Evolutionary conservation across 2,888 invertebrate genomes (phyloP), one percentile per base, ranked within the genome.

Genomic region (Calameuta filiformis): DNA sequence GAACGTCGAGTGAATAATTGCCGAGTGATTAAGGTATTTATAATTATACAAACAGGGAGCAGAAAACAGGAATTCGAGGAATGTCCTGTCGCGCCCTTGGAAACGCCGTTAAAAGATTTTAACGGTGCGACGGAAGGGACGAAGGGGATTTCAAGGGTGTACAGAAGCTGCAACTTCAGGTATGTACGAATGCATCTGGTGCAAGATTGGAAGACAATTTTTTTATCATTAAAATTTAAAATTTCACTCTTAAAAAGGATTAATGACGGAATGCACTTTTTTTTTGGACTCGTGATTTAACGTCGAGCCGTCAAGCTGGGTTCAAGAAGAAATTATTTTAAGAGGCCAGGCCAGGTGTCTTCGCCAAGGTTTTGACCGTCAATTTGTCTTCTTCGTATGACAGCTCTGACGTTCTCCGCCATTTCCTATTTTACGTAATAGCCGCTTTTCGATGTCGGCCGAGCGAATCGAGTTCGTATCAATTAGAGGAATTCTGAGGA

Each of bases 301-400:
- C 9, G 23, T 1, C 2, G 56, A 56, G 23, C 0, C 23, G 6
- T 56, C 56, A 6, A 23, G 9, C 71, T 23, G 35, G 69, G 73
- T 81, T 77, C 75, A 34, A 69, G 79, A 80, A 78, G 79, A 79
- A 81, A 84, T 83, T 84, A 84, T 84, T 84, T 84, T 80, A 80
- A 81, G 81, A 80, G 74, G 69, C 80, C 56, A 35, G 75, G 76
- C 73, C 75, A 73, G 56, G 15, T 73, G 69, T 75, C 81, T 81
- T 68, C 84, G 84, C 84, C 84, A 84, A 84, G 79, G 79, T 75
- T 80, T 79, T 79, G 78, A 79, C 81, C 78, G 81, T 76, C 81
- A 76, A 83, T 84, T 79, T 78, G 83, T 79, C 79, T 82, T 78
- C 76, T 79, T 40, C 76, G 76, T 69, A 35, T 69, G 81, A 84